Conservation (phyloP, 1,140 invertebrate genomes). For the Caenorhabditis remanei region DNA sequence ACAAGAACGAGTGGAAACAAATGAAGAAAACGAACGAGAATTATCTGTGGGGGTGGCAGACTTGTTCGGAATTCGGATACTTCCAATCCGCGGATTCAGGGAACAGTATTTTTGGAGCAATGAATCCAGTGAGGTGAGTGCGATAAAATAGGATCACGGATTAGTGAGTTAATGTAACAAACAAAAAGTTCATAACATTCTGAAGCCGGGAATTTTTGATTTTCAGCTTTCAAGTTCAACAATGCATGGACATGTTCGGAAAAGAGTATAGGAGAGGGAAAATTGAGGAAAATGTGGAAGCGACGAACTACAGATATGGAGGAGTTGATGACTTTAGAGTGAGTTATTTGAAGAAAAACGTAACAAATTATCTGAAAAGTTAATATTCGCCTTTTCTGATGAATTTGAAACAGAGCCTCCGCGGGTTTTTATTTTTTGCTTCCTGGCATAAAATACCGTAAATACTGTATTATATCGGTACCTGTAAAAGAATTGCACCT, state of each 20-base stretch:
- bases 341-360: neutral
- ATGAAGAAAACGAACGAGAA: neutral
- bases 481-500: too few relatives aligned
- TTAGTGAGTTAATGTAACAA: too few relatives aligned
- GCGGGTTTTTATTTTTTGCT: too few relatives aligned
- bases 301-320: neutral
- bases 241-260: neutral
- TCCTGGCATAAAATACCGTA: too few relatives aligned
- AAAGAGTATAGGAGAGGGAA: neutral
- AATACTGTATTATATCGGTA: too few relatives aligned
- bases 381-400: too few relatives aligned
- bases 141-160: too few relatives aligned
- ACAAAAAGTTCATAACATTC: neutral
- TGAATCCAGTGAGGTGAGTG: conserved; percentile 82
- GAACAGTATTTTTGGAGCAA: conserved; percentile 85
- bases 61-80: conserved; percentile 94
- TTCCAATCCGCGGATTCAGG: conserved; percentile 87
- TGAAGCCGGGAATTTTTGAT: too few relatives aligned
- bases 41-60: conserved; percentile 77
- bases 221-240: neutral
- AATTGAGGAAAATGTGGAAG: neutral
- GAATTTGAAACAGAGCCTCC: too few relatives aligned
- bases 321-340: neutral
- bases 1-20: too few relatives aligned
- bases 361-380: too few relatives aligned